Evolutionary conservation across 2,888 invertebrate species (phyloP).

Genomic region (Julus scanicus): DNA sequence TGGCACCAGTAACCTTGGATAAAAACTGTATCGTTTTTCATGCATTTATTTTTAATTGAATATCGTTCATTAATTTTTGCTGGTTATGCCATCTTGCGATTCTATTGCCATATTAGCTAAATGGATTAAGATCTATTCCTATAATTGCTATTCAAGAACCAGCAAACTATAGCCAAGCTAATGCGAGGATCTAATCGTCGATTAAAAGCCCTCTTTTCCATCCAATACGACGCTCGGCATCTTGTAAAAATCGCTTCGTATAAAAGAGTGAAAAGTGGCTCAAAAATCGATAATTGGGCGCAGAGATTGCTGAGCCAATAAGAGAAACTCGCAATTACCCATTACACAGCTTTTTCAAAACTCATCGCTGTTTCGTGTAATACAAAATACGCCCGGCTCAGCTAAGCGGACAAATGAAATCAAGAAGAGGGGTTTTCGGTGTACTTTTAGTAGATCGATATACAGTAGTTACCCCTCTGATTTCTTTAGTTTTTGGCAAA

Average conservation of each 20-base stretch:
- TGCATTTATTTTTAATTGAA: no score
- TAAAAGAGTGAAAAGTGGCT: not conserved
- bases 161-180: no score
- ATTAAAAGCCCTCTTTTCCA: not conserved
- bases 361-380: not conserved
- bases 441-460: not conserved
- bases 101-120: no score
- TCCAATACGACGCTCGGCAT: not conserved
- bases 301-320: not conserved
- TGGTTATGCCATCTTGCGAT: no score
- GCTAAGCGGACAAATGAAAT: not conserved
- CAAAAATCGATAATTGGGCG: slow-evolving; percentile 10
- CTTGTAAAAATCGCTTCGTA: not conserved
- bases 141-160: no score
- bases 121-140: no score
- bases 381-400: not conserved
- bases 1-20: no score
- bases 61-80: no score
- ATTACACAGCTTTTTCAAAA: slow-evolving; percentile 10
- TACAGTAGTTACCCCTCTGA: not conserved
- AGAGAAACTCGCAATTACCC: slow-evolving; percentile 19
- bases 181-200: not conserved
- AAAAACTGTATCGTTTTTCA: no score
- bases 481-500: not conserved
- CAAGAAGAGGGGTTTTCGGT: not conserved